Percentiles rank a stretch among this genome's conserved stretches.
Conservation (phyloP, 2,113 vertebrate species). For the Piprites chloris region DNA sequence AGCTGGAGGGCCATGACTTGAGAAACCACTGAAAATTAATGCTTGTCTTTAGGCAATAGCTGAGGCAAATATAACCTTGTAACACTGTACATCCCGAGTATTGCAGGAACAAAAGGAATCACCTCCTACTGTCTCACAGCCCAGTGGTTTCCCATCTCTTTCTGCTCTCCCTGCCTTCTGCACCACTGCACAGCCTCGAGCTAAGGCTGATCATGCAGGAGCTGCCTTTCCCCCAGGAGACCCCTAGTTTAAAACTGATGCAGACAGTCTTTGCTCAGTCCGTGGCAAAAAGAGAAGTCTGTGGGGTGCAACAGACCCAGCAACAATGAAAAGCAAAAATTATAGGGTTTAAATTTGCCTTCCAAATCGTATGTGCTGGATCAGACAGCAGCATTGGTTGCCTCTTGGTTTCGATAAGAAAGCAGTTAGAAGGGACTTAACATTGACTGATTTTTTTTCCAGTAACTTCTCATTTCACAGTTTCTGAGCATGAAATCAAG, state of each 20-base stretch:
- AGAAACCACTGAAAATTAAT: neutral
- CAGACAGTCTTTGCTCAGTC: neutral
- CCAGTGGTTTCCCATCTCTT: neutral
- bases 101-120: neutral
- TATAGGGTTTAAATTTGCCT: neutral
- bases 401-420: neutral
- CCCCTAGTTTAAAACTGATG: neutral
- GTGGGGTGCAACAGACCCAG: neutral
- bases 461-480: slow-evolving; percentile 31
- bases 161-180: neutral
- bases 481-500: slow-evolving; percentile 41
- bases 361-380: neutral
- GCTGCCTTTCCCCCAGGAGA: neutral
- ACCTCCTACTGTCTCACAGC: accelerated
- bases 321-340: neutral
- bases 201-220: neutral
- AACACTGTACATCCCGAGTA: neutral
- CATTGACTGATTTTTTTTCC: neutral
- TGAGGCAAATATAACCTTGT: neutral
- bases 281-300: neutral
- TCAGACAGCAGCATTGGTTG: neutral
- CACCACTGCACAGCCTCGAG: neutral
- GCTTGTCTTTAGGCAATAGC: neutral
- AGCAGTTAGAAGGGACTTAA: neutral
- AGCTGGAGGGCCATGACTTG: neutral